These are phyloP conservation scores for Numida meleagris DNA, from an alignment of 2,113 vertebrate genomes.

Conservation along the genomic window DNA sequence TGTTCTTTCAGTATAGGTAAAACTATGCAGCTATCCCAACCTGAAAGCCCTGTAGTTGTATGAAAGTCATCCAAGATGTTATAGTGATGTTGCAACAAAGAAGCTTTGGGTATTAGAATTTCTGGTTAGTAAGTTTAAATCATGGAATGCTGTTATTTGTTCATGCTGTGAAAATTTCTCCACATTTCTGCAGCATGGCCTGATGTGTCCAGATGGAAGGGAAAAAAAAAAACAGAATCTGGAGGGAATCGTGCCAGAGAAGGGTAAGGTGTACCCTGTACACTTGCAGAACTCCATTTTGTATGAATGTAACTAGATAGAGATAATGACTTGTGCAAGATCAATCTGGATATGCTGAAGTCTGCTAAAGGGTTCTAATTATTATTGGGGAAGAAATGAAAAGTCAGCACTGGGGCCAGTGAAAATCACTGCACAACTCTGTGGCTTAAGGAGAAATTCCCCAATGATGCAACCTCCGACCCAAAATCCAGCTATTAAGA, in stretches of 20 bases:
- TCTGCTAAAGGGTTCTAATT: not conserved
- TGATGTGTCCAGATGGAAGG: not conserved
- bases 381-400: not conserved
- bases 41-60: not conserved
- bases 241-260: rapidly evolving
- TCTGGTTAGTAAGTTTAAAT: not conserved
- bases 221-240: not conserved
- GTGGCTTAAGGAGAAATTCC: not conserved
- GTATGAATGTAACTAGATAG: not conserved
- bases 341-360: rapidly evolving
- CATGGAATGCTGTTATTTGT: not conserved
- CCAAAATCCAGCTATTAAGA: not conserved
- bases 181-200: not conserved
- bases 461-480: rapidly evolving
- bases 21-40: not conserved
- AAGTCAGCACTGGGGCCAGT: not conserved
- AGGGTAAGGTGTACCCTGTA: not conserved
- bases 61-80: conserved; percentile 3
- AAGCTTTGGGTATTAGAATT: not conserved
- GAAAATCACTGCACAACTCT: not conserved
- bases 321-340: not conserved
- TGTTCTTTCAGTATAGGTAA: not conserved
- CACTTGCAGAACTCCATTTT: not conserved
- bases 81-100: not conserved
- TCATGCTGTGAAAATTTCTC: not conserved